Evolutionary conservation across 2,113 vertebrate species (phyloP).

Genomic region (Apteryx mantelli): DNA sequence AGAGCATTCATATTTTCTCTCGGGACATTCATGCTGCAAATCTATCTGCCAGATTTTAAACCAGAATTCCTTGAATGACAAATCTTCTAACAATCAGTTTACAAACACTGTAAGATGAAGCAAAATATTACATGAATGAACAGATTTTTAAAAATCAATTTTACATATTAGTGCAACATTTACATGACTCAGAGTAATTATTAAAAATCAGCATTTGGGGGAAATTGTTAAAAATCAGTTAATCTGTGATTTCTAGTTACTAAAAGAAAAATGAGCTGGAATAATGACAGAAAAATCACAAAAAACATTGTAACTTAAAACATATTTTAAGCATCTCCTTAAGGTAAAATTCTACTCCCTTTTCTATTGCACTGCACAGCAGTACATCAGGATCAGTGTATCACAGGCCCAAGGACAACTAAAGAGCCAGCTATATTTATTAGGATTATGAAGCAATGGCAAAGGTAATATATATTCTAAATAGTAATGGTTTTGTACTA

Average conservation of each 20-base stretch:
- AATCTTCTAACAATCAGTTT: constrained; percentile 47
- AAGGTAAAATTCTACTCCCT: not conserved
- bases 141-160: not conserved
- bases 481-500: constrained; percentile 10
- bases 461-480: not conserved
- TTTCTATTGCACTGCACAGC: not conserved
- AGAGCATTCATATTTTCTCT: constrained; percentile 64
- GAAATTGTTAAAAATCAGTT: constrained; percentile 22
- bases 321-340: not conserved
- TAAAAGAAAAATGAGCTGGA: not conserved
- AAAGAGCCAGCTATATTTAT: constrained; percentile 7
- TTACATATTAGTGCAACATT: constrained; percentile 14
- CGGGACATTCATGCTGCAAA: constrained; percentile 46
- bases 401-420: not conserved
- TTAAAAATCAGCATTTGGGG: not conserved
- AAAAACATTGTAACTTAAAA: not conserved
- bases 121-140: constrained; percentile 19
- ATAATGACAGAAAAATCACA: not conserved
- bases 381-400: not conserved
- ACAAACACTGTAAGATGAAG: not conserved
- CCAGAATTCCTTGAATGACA: constrained; percentile 40
- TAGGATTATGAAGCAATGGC: constrained; percentile 18
- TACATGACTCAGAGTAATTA: constrained; percentile 15
- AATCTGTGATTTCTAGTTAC: not conserved
- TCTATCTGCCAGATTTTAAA: constrained; percentile 66